These are phyloP conservation scores for Toxostoma redivivum DNA, from an alignment of 2,113 vertebrate species.

Conservation along the genomic window DNA sequence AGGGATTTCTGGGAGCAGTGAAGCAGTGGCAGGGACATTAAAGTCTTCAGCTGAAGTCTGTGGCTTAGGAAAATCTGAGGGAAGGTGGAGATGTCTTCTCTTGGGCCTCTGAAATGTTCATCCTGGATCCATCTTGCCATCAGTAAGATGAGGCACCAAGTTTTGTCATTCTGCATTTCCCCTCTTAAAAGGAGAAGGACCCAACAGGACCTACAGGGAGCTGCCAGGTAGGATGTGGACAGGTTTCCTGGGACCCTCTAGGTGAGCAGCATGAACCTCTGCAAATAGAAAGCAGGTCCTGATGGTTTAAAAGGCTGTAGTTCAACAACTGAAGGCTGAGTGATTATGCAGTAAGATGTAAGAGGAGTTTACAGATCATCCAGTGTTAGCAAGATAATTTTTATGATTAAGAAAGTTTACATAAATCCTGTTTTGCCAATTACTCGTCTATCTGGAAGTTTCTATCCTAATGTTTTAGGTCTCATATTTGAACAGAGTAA, in stretches of 20 bases:
- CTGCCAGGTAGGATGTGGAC: neutral
- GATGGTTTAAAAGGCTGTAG: neutral
- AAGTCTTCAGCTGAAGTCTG: neutral
- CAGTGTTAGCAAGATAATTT: neutral
- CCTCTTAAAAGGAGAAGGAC: neutral
- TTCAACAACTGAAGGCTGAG: neutral
- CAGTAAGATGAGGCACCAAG: neutral
- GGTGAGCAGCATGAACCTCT: neutral
- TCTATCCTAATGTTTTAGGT: neutral
- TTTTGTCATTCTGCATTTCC: neutral
- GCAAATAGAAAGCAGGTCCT: neutral
- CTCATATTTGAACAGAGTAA: neutral
- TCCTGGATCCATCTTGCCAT: neutral
- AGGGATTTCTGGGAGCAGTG: neutral
- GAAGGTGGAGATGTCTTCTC: neutral
- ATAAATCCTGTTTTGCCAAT: neutral
- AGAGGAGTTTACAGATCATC: neutral
- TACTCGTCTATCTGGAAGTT: neutral
- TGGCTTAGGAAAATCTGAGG: neutral
- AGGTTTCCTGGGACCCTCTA: neutral
- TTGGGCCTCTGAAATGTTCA: neutral
- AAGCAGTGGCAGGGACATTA: neutral
- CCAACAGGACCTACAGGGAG: neutral
- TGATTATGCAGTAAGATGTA: neutral
- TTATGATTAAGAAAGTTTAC: neutral